These are phyloP conservation scores for Manis javanica DNA, from an alignment of 2,797 vertebrate genomes.

Conservation along the genomic window DNA sequence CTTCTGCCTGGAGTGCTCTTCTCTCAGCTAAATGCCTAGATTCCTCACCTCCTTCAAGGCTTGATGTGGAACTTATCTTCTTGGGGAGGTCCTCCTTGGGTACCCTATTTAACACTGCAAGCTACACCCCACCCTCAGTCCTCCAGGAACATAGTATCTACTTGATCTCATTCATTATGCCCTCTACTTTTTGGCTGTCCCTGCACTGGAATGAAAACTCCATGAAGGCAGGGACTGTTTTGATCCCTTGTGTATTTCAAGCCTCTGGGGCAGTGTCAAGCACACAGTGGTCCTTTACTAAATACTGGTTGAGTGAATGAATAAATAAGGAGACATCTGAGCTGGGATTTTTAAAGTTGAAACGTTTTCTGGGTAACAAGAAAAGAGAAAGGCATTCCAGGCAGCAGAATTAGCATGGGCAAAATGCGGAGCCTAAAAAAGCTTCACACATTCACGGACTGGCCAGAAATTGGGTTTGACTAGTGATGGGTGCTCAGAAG, in stretches of 20 bases:
- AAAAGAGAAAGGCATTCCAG: background rate
- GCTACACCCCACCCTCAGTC: background rate
- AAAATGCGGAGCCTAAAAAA: background rate
- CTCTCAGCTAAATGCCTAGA: background rate
- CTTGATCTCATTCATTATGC: background rate
- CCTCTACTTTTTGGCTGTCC: background rate
- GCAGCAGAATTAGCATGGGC: background rate
- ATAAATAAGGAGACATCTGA: background rate
- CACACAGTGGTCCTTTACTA: background rate
- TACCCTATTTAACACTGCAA: background rate
- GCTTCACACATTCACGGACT: fast-evolving
- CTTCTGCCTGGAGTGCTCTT: background rate
- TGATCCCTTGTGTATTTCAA: background rate
- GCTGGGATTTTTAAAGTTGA: background rate
- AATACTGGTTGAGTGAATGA: background rate
- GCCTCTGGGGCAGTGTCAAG: background rate
- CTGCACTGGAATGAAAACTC: background rate
- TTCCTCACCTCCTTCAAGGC: background rate
- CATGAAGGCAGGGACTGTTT: background rate
- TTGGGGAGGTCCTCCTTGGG: background rate
- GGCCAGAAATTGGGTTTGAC: background rate
- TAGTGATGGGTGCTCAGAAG: background rate
- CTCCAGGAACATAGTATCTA: background rate
- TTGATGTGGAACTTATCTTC: background rate
- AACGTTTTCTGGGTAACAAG: background rate